A percentile compares a stretch with the other conserved stretches of the same genome.
These are phyloP conservation scores for Ibidorhyncha struthersii DNA, from an alignment of 2,113 vertebrate genomes.

Conservation along the genomic window DNA sequence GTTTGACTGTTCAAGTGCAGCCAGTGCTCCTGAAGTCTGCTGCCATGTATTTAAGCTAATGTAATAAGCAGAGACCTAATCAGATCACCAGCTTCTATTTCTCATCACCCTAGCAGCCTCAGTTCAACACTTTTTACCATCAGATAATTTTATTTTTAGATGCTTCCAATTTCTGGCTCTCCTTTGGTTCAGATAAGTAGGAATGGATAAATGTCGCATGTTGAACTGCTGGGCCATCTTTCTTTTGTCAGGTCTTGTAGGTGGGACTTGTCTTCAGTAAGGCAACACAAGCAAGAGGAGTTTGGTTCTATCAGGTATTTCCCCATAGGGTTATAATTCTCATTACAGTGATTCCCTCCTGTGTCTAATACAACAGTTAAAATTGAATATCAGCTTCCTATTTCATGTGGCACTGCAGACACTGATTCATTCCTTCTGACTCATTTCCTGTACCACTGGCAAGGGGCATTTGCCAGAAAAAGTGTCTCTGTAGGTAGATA, in stretches of 20 bases:
- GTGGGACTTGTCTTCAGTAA: background rate
- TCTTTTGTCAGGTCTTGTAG: background rate
- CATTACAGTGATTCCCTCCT: background rate
- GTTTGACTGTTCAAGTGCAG: background rate
- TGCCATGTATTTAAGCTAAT: background rate
- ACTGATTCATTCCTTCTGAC: constrained; percentile 45
- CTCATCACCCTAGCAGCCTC: background rate
- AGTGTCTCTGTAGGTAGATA: constrained; percentile 12
- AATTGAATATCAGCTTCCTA: background rate
- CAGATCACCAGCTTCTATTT: background rate
- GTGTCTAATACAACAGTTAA: background rate
- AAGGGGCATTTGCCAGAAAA: background rate
- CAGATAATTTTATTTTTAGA: background rate
- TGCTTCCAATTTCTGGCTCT: background rate
- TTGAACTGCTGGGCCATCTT: background rate
- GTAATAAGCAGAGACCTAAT: background rate
- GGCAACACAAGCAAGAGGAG: background rate
- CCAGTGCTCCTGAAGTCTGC: background rate
- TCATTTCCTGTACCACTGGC: constrained; percentile 12
- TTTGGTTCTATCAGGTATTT: background rate
- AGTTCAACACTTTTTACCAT: background rate
- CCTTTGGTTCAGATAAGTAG: background rate
- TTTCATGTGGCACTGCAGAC: constrained; percentile 1
- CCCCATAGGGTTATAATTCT: background rate
- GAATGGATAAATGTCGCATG: background rate